Percentiles rank a stretch among this genome's conserved stretches.
These are phyloP conservation scores for Drosophila rellima DNA, from an alignment of 2,888 invertebrate genomes.

Conservation along the genomic window DNA sequence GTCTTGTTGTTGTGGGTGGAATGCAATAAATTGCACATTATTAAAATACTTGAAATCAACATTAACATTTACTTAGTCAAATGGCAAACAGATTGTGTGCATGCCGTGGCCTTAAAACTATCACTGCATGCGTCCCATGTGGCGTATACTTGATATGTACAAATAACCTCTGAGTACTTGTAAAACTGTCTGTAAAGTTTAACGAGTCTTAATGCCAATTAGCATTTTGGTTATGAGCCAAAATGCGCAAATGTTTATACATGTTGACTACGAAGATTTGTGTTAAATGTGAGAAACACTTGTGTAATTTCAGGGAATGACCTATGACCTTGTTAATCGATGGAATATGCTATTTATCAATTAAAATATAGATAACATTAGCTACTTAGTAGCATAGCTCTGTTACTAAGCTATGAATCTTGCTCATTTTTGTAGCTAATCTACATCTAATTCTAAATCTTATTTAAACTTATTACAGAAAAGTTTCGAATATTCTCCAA, in stretches of 20 bases:
- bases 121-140: constrained; percentile 14
- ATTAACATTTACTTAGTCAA: constrained; percentile 54
- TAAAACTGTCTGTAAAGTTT: constrained; percentile 18
- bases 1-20: constrained; percentile 24
- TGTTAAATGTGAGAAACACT: background rate
- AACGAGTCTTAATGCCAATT: constrained; percentile 35
- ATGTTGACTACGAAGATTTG: background rate
- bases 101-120: background rate
- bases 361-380: too few relatives aligned
- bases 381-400: too few relatives aligned
- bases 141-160: constrained; percentile 52
- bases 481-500: background rate
- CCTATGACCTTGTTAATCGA: constrained; percentile 6
- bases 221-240: constrained; percentile 15
- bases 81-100: constrained; percentile 38
- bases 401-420: too few relatives aligned
- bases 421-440: too few relatives aligned
- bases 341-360: too few relatives aligned
- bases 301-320: background rate
- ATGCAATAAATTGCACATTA: constrained; percentile 52
- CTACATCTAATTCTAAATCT: too few relatives aligned
- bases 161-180: constrained; percentile 16
- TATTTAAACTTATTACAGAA: too few relatives aligned
- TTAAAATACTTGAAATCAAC: constrained; percentile 41
- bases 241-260: background rate